Evolutionary conservation across 2,888 invertebrate species (phyloP), one percentile per base, ranked within the genome.

Genomic region (Dione juno): DNA sequence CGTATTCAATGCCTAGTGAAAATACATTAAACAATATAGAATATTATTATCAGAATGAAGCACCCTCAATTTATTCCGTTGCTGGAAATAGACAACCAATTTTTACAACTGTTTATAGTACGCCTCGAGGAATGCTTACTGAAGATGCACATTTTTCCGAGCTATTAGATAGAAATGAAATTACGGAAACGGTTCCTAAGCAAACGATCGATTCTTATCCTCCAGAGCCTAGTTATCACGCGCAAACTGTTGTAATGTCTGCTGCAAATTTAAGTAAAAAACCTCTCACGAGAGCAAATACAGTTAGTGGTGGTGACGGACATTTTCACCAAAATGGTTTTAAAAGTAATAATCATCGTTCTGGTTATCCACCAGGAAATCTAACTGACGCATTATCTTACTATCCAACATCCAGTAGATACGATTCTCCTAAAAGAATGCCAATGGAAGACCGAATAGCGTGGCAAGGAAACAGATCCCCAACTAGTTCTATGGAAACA

Each of bases 371-470:
- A 52, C 94, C 95, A 1, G 95, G 96, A 6, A 95, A 94, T 82
- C 94, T 97, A 35, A 97, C 96, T 0, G 97, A 97, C 83, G 96
- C 97, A 14, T 88, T 97, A 9, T 96, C 96, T 0, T 97, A 97
- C 79, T 97, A 97, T 85, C 97, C 97, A 1, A 96, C 96, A 1
- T 96, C 95, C 45, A 94, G 93, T 65, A 87, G 95, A 75, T 95
- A 95, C 77, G 95, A 95, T 64, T 89, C 92, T 43, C 89, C 92
- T 43, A 93, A 94, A 76, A 92, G 93, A 82, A 84, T 94, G 64
- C 94, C 94, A 58, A 91, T 94, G 59, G 94, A 95, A 81, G 95
- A 95, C 78, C 94, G 94, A 74, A 85, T 92, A 40, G 93, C 94
- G 16, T 95, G 95, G 95, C 88, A 94, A 79, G 94, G 94, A 10